Conservation (phyloP, 2,113 vertebrate species). For the Thinocorus orbignyianus region DNA sequence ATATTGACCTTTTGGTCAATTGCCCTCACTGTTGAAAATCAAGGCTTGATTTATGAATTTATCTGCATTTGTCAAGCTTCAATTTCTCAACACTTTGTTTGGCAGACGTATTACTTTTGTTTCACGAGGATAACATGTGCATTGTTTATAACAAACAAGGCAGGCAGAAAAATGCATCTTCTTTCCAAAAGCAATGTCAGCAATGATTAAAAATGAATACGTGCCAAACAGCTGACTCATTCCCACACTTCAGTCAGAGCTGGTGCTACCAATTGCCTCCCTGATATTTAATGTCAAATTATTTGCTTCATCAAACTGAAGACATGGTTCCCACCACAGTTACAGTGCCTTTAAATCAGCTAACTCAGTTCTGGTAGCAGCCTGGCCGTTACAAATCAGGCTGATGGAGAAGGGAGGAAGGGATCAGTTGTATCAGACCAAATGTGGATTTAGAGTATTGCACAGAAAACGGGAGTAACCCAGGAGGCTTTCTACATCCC, state of each 20-base stretch:
- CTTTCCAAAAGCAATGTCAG: constrained; percentile 2
- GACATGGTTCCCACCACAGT: not conserved
- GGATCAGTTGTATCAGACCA: not conserved
- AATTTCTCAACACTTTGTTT: constrained; percentile 14
- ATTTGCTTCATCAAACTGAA: not conserved
- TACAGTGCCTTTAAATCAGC: not conserved
- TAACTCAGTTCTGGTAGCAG: not conserved
- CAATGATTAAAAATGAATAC: not conserved
- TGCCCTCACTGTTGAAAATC: constrained; percentile 13
- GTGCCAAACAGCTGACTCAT: constrained; percentile 5
- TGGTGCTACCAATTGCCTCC: not conserved
- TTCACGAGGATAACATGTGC: not conserved
- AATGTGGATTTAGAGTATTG: not conserved
- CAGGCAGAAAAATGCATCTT: constrained; percentile 34
- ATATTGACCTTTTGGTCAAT: constrained; percentile 36
- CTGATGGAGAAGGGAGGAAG: not conserved
- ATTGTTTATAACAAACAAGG: constrained; percentile 35
- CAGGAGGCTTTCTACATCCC: not conserved
- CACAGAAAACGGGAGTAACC: not conserved
- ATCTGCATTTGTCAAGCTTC: constrained; percentile 43
- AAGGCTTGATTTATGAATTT: constrained; percentile 43
- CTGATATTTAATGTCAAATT: not conserved
- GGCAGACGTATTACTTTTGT: constrained; percentile 16
- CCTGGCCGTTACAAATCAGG: not conserved
- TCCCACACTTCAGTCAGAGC: not conserved